A percentile compares a stretch with the other conserved stretches of the same genome.
These are phyloP conservation scores for Eulithis testata DNA, from an alignment of 2,888 invertebrate species.

Conservation along the genomic window DNA sequence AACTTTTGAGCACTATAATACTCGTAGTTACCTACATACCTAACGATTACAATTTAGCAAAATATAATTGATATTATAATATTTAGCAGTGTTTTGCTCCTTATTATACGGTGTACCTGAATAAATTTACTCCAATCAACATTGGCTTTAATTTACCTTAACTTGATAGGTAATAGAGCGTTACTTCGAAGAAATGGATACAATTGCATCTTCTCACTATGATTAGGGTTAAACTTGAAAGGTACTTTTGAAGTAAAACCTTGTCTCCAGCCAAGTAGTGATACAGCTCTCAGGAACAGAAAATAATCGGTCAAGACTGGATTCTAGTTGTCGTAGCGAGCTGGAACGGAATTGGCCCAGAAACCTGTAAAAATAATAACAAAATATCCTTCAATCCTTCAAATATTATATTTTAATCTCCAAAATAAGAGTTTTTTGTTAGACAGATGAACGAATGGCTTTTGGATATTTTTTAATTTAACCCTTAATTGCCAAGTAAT, in stretches of 20 bases:
- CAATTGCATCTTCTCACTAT: too few relatives aligned
- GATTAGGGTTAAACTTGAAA: not conserved
- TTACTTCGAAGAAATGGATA: too few relatives aligned
- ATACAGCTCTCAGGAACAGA: constrained; percentile 52
- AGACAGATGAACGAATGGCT: constrained; percentile 9
- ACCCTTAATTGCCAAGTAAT: constrained; percentile 11
- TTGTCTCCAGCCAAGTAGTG: constrained; percentile 54
- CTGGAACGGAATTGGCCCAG: constrained; percentile 67
- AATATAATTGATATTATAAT: too few relatives aligned
- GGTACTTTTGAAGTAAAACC: constrained; percentile 49
- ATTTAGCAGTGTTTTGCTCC: too few relatives aligned
- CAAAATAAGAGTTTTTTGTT: not conserved
- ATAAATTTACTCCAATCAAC: too few relatives aligned
- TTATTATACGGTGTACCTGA: too few relatives aligned
- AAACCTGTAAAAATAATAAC: constrained; percentile 57
- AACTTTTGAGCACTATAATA: too few relatives aligned
- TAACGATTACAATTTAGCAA: too few relatives aligned
- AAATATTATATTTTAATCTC: not conserved
- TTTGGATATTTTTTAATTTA: constrained; percentile 14
- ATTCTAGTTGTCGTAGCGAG: constrained; percentile 74
- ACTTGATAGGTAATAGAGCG: too few relatives aligned
- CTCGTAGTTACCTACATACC: too few relatives aligned
- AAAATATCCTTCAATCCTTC: not conserved
- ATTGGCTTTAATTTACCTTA: too few relatives aligned
- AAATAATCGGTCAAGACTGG: constrained; percentile 46